A percentile compares a stretch with the other conserved stretches of the same genome.
phyloP scores from a whole-genome alignment of 2,797 vertebrate genomes.

The Natrix natrix region DNA sequence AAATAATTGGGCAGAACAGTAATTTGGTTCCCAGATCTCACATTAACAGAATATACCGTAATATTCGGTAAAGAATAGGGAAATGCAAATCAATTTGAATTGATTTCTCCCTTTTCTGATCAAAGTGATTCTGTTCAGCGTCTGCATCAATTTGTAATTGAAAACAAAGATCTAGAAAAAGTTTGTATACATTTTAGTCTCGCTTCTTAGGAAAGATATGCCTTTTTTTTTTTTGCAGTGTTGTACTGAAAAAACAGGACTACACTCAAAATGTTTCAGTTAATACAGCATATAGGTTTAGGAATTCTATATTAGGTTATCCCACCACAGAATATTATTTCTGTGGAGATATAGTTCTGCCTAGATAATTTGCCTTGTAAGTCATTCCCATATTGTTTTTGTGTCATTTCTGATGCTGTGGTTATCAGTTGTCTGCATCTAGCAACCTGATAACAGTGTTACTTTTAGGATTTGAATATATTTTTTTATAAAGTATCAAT shows the following conservation, averaged over 20 bases:
- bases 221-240: background rate
- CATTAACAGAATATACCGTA: background rate
- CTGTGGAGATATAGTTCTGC: background rate
- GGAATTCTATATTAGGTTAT: background rate
- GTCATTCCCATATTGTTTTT: background rate
- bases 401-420: background rate
- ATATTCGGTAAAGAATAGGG: background rate
- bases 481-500: conserved; percentile 14
- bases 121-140: background rate
- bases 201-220: background rate
- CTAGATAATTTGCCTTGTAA: background rate
- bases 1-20: background rate
- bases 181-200: background rate
- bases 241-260: background rate
- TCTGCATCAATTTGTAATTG: background rate
- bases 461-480: background rate
- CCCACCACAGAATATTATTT: background rate
- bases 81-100: background rate
- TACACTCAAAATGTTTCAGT: background rate
- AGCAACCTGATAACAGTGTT: background rate
- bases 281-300: background rate
- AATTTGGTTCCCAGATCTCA: background rate
- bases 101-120: background rate
- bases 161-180: background rate
- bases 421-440: background rate